Percentiles rank a stretch among this genome's conserved stretches.
Evolutionary conservation across 2,888 invertebrate genomes (phyloP).

Genomic region (Scotopteryx bipunctaria): DNA sequence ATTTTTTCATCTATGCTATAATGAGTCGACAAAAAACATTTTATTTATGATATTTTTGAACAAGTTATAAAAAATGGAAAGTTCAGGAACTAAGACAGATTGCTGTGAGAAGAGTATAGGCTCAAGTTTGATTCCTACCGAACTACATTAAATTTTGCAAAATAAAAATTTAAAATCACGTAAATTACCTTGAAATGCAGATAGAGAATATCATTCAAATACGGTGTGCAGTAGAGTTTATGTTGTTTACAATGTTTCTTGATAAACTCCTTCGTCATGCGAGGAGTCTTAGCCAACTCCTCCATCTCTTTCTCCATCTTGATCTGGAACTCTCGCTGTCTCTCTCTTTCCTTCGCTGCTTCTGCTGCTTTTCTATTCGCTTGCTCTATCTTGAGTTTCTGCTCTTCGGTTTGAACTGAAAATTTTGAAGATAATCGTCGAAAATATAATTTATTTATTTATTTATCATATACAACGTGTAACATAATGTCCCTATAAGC

Average conservation of each 20-base stretch:
- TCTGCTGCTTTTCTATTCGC: slow-evolving; percentile 52
- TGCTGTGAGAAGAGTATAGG: too few species aligned
- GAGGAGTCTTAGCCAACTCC: slow-evolving; percentile 63
- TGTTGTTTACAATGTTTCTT: slow-evolving; percentile 92
- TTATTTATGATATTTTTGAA: too few species aligned
- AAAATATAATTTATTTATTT: too few species aligned
- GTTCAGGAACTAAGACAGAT: background rate
- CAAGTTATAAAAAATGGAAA: too few species aligned
- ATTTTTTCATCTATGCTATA: background rate
- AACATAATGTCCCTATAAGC: too few species aligned
- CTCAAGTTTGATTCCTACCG: background rate
- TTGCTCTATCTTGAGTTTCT: slow-evolving; percentile 40
- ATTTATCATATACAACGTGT: too few species aligned
- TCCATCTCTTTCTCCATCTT: slow-evolving; percentile 67
- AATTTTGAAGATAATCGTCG: background rate
- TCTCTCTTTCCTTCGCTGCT: slow-evolving; percentile 53
- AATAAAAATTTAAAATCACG: background rate
- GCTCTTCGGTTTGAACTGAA: slow-evolving; percentile 32
- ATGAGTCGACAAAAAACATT: too few species aligned
- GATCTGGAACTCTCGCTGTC: slow-evolving; percentile 54
- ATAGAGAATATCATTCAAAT: slow-evolving; percentile 96
- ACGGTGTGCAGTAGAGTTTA: slow-evolving; percentile 93
- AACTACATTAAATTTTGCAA: background rate
- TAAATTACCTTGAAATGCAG: slow-evolving; percentile 96
- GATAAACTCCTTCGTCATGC: slow-evolving; percentile 92